Conservation (phyloP, 2,797 vertebrate species). For the Xerus rutilus region DNA sequence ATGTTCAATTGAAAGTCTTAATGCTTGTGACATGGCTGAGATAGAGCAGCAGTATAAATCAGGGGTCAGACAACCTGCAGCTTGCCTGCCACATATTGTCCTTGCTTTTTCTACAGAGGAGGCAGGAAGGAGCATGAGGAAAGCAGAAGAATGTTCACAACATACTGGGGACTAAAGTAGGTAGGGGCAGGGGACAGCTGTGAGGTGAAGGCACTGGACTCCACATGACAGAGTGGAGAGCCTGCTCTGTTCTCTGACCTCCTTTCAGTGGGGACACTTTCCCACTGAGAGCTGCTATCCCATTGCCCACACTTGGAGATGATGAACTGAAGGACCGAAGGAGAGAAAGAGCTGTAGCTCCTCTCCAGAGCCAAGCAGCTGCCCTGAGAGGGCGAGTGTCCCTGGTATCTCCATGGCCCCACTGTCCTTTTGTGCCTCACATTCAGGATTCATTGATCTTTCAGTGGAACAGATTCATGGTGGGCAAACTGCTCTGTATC, state of each 20-base stretch:
- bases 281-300: neutral
- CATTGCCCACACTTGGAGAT: neutral
- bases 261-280: neutral
- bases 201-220: neutral
- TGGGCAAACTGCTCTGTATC: conserved; percentile 41
- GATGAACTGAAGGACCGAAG: neutral
- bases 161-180: neutral
- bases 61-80: neutral
- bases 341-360: neutral
- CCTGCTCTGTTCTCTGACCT: neutral
- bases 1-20: neutral
- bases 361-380: neutral
- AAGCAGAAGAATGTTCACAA: neutral
- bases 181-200: too few species aligned
- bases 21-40: neutral
- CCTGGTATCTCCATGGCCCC: neutral
- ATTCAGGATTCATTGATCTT: conserved; percentile 52
- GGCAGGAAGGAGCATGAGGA: neutral
- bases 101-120: neutral
- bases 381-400: neutral
- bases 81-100: neutral
- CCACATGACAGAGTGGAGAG: too few species aligned
- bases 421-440: neutral
- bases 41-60: neutral
- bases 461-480: neutral